phyloP scores from a whole-genome alignment of 2,888 invertebrate species.

The Brenthis hecate region DNA sequence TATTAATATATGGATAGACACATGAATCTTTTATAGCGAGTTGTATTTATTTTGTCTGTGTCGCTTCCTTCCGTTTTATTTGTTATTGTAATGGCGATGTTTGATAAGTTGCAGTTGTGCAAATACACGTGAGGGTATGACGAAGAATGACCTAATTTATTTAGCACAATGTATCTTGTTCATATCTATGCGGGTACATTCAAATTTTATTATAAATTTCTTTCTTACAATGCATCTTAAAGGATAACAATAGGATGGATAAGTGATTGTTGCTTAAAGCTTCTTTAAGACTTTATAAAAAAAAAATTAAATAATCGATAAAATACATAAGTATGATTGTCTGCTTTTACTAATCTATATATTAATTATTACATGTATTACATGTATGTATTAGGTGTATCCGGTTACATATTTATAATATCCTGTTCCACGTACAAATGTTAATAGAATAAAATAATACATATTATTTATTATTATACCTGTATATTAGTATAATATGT shows the following conservation, averaged over 20 bases:
- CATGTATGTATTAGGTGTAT: no score
- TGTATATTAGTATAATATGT: no score
- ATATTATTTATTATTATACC: no score
- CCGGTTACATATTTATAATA: no score
- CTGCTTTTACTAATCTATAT: background rate
- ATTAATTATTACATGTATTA: no score
- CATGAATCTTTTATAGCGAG: background rate
- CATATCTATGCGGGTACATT: conserved; percentile 33
- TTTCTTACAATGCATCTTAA: conserved; percentile 23
- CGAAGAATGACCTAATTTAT: conserved; percentile 20
- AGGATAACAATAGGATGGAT: conserved; percentile 23
- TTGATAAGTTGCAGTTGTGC: conserved; percentile 26
- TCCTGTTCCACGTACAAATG: no score
- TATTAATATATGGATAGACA: background rate
- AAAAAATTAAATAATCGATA: no score
- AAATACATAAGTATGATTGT: background rate
- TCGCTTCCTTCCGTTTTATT: conserved; percentile 4
- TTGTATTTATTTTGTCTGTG: conserved; percentile 7
- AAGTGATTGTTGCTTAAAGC: conserved; percentile 6
- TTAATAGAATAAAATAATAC: no score
- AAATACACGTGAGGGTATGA: conserved; percentile 31
- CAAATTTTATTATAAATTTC: conserved; percentile 22
- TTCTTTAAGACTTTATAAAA: background rate
- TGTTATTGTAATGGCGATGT: conserved; percentile 14
- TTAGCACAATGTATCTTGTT: conserved; percentile 23